Base-by-base conservation (phyloP, 1,140 invertebrate genomes). In the Doryteuthis pealeii region DNA sequence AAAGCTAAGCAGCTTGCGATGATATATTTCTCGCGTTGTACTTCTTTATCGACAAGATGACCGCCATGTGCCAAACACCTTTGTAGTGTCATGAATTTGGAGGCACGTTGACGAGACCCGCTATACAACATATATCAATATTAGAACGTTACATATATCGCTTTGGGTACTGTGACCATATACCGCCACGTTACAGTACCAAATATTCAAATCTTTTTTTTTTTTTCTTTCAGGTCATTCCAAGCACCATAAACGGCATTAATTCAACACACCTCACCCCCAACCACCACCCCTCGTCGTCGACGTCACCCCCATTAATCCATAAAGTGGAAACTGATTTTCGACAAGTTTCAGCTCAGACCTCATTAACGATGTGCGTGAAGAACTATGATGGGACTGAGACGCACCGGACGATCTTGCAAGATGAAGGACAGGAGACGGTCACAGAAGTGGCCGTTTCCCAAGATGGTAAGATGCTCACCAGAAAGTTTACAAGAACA, bases 321-420 rank as follows among this genome's bases (percentile, higher is more conserved):
- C 79, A 83, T 32, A 82, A 82, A 68, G 74, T 86, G 33, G 85
- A 86, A 76, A 77, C 80, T 58, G 82, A 80, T 6, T 86, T 87
- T 75, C 82, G 79, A 71, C 80, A 79, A 14, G 67, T 80, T n/a
- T 73, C 76, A 45, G 70, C 76, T 0, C 79, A 81, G 12, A 77
- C 82, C 15, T 76, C 78, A n/a, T 74, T 86, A 70, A 86, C 79
- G 31, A 77, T 86, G 54, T 82, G 79, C 40, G 77, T 85, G 45
- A 80, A 79, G 54, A 85, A 87, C 74, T 87, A 87, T 73, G 85
- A 87, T 76, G 86, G 85, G 3, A 86, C 84, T 69, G 79, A 85
- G 75, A 83, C 82, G 0, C 77, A 80, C 32, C 80, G 81, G 31
- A 84, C 79, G 0, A 77, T 84, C 14, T 68, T 75, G 12, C 80